Percentiles rank a stretch among this genome's conserved stretches.
These are phyloP conservation scores for Galaxias olidus DNA, from an alignment of 2,797 vertebrate genomes.

Conservation along the genomic window DNA sequence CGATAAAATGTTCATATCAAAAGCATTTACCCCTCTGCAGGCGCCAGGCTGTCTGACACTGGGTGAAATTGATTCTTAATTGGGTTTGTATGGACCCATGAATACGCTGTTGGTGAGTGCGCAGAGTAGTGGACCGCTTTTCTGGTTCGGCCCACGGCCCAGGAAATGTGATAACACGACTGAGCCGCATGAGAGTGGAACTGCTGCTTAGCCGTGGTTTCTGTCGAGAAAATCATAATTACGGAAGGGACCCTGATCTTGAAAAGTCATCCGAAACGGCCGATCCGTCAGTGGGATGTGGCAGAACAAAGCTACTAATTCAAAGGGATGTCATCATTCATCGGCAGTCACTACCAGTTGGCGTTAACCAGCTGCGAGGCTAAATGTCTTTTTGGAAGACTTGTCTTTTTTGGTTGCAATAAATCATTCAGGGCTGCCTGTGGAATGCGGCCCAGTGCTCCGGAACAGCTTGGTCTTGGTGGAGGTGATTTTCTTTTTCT, in stretches of 20 bases:
- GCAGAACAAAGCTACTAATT: slow-evolving; percentile 76
- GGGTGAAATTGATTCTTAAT: slow-evolving; percentile 83
- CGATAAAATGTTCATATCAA: slow-evolving; percentile 81
- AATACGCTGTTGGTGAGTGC: slow-evolving; percentile 73
- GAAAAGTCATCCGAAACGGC: slow-evolving; percentile 62
- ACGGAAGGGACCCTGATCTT: slow-evolving; percentile 64
- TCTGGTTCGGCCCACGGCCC: slow-evolving; percentile 52
- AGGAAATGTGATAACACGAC: slow-evolving; percentile 67
- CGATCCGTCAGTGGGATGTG: slow-evolving; percentile 71
- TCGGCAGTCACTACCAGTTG: slow-evolving; percentile 77
- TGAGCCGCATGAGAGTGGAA: slow-evolving; percentile 30
- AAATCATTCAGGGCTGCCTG: slow-evolving; percentile 72
- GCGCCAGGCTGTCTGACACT: slow-evolving; percentile 83
- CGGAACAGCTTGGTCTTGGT: slow-evolving; percentile 72
- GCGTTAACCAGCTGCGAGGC: slow-evolving; percentile 78
- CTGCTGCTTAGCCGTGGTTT: slow-evolving; percentile 11
- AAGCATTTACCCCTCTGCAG: slow-evolving; percentile 78
- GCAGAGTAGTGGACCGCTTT: slow-evolving; percentile 69
- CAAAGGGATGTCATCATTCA: slow-evolving; percentile 79
- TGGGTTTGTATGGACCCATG: slow-evolving; percentile 79
- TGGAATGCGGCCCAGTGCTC: slow-evolving; percentile 67
- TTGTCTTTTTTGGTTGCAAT: slow-evolving; percentile 66
- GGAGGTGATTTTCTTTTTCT: slow-evolving; percentile 71
- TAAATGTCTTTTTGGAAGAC: slow-evolving; percentile 73
- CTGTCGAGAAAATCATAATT: slow-evolving; percentile 46